Evolutionary conservation across 2,888 invertebrate species (phyloP).

Genomic region (Reticulitermes lucifugus): DNA sequence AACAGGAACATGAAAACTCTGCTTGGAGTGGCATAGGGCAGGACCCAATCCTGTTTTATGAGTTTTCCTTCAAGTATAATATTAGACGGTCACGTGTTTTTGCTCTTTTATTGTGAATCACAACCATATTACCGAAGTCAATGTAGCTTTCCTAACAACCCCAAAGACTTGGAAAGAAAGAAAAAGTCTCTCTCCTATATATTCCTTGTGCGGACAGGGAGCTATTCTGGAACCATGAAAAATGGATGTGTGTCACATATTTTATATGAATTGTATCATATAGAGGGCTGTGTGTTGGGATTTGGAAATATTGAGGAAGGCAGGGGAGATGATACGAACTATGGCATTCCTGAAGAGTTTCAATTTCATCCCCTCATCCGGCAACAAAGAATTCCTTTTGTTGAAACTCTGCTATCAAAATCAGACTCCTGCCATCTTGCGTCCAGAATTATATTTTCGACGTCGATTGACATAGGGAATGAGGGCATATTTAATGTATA

Average conservation of each 20-base stretch:
- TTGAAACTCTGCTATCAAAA: background rate
- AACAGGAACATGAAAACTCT: no score
- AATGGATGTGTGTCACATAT: slow-evolving; percentile 18
- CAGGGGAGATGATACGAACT: background rate
- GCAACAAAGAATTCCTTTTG: no score
- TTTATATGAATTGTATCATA: background rate
- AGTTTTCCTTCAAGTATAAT: no score
- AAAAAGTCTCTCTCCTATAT: no score
- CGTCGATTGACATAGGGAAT: background rate
- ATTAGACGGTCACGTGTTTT: no score
- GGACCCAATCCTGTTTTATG: no score
- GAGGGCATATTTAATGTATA: background rate
- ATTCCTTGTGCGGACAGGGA: background rate
- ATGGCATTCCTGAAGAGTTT: background rate
- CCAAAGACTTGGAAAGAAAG: slow-evolving; percentile 3
- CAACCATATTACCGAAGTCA: no score
- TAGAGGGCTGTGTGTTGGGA: background rate
- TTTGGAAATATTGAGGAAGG: no score
- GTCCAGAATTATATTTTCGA: background rate
- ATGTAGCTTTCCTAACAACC: slow-evolving; percentile 14
- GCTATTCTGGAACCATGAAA: slow-evolving; percentile 29
- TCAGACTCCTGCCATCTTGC: background rate
- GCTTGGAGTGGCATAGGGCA: no score
- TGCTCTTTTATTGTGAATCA: no score
- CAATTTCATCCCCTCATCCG: background rate